A percentile compares a stretch with the other conserved stretches of the same genome.
Conservation (phyloP, 2,888 invertebrate genomes). For the Rhagophthalmus giganteus region DNA sequence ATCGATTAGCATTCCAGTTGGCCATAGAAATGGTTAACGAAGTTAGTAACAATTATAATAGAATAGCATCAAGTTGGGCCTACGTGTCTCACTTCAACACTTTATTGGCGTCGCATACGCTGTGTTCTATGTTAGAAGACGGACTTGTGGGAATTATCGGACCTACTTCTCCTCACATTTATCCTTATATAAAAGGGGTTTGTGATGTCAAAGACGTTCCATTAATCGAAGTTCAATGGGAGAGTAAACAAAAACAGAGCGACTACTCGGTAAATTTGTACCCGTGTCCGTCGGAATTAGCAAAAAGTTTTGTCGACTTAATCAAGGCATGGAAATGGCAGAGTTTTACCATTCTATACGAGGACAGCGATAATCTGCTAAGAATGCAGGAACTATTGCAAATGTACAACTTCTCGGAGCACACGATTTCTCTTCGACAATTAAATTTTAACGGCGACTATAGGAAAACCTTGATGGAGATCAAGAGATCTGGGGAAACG, state of each 20-base stretch:
- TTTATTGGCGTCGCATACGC: conserved; percentile 6
- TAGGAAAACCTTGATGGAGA: conserved; percentile 52
- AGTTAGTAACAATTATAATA: background rate
- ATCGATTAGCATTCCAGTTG: conserved; percentile 19
- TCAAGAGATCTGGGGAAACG: conserved; percentile 52
- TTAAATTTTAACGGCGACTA: conserved; percentile 55
- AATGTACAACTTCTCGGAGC: conserved; percentile 52
- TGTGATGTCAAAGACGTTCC: conserved; percentile 70
- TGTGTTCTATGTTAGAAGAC: conserved; percentile 19
- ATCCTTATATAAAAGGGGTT: conserved; percentile 66
- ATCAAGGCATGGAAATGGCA: conserved; percentile 78
- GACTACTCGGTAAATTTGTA: conserved; percentile 15
- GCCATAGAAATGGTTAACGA: conserved; percentile 18
- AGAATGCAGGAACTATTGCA: conserved; percentile 60
- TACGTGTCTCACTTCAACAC: conserved; percentile 10
- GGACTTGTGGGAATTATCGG: conserved; percentile 65
- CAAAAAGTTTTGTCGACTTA: conserved; percentile 68
- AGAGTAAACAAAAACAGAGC: conserved; percentile 41
- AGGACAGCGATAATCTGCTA: conserved; percentile 62
- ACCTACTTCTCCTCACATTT: conserved; percentile 59
- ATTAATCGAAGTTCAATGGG: conserved; percentile 66
- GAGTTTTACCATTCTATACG: conserved; percentile 84
- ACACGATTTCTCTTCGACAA: conserved; percentile 55
- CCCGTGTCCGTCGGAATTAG: conserved; percentile 30
- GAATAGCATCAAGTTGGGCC: conserved; percentile 1